These are phyloP conservation scores for Scaptomyza tumidula DNA, from an alignment of 2,888 invertebrate species.

Conservation along the genomic window DNA sequence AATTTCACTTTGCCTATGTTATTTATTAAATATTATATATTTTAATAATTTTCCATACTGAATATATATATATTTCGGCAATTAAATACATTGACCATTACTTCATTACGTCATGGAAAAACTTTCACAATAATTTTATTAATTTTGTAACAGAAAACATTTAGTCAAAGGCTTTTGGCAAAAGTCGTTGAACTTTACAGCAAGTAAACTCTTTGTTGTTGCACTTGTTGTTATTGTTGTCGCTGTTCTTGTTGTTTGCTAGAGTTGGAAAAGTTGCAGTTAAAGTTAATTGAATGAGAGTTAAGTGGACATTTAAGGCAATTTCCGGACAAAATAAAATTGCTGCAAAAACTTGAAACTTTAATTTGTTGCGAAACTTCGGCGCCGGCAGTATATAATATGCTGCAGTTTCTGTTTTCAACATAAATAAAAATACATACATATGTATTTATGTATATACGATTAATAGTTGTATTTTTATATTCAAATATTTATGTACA, in stretches of 20 bases:
- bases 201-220: constrained; percentile 32
- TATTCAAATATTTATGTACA: constrained; percentile 18
- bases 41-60: too few relatives aligned
- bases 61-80: too few relatives aligned
- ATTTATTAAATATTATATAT: too few relatives aligned
- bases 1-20: too few relatives aligned
- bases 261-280: constrained; percentile 58
- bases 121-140: constrained; percentile 40
- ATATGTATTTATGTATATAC: not conserved
- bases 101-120: constrained; percentile 15
- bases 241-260: constrained; percentile 15
- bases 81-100: not conserved
- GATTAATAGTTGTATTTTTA: not conserved
- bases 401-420: constrained; percentile 14
- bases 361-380: constrained; percentile 49
- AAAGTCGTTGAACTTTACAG: constrained; percentile 55
- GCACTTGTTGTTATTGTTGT: not conserved
- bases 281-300: constrained; percentile 69
- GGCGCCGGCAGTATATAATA: constrained; percentile 25
- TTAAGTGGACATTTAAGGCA: constrained; percentile 72
- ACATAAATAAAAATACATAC: not conserved
- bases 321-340: constrained; percentile 58
- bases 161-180: constrained; percentile 1
- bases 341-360: constrained; percentile 49
- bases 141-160: constrained; percentile 7